Conservation (phyloP, 2,797 vertebrate species). For the Gymnoscopelus braueri region DNA sequence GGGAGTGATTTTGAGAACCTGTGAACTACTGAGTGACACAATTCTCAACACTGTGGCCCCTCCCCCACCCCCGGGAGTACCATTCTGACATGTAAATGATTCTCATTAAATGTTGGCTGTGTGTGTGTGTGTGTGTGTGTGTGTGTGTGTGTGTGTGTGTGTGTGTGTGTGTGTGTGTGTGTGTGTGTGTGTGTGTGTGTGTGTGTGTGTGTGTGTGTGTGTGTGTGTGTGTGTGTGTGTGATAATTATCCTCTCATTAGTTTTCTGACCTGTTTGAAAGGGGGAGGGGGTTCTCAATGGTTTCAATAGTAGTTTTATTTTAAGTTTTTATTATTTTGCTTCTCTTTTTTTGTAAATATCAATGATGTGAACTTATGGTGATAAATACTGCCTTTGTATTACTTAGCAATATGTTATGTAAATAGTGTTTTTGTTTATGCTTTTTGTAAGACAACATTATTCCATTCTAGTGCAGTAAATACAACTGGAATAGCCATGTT, state of each 20-base stretch:
- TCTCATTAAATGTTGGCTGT: slow-evolving; percentile 77
- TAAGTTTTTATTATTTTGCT: slow-evolving; percentile 64
- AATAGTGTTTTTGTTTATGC: slow-evolving; percentile 91
- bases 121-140: slow-evolving; percentile 49
- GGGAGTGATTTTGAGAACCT: slow-evolving; percentile 79
- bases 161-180: slow-evolving; percentile 14
- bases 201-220: slow-evolving; percentile 42
- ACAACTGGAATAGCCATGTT: slow-evolving; percentile 89
- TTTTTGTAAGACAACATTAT: slow-evolving; percentile 95
- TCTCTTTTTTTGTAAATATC: slow-evolving; percentile 92
- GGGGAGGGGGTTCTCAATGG: slow-evolving; percentile 68
- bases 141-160: slow-evolving; percentile 12
- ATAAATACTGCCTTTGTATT: slow-evolving; percentile 98
- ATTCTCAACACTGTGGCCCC: slow-evolving; percentile 81
- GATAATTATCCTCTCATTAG: slow-evolving; percentile 71
- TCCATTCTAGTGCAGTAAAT: slow-evolving; percentile 93
- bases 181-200: slow-evolving; percentile 24
- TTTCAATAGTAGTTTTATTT: slow-evolving; percentile 63
- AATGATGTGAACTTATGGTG: slow-evolving; percentile 80
- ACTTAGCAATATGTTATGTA: slow-evolving; percentile 99
- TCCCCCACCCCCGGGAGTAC: slow-evolving; percentile 76
- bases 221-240: slow-evolving; percentile 40
- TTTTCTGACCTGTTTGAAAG: slow-evolving; percentile 80
- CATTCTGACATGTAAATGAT: slow-evolving; percentile 82
- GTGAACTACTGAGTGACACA: slow-evolving; percentile 82